A percentile compares a stretch with the other conserved stretches of the same genome.
phyloP scores from a whole-genome alignment of 2,888 invertebrate species.

The Aspidiotus rigidus region DNA sequence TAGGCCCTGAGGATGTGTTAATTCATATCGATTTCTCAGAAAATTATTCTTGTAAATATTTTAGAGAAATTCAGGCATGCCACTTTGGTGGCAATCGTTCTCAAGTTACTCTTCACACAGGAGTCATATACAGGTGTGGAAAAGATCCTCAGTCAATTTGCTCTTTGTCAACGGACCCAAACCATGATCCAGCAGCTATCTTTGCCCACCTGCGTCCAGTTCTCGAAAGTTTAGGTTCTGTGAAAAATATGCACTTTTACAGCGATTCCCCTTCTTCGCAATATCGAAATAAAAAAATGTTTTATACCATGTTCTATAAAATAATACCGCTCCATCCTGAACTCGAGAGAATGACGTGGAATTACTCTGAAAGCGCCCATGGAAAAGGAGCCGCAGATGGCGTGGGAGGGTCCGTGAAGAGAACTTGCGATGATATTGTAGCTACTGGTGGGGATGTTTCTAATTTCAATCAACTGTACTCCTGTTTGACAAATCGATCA shows the following conservation, averaged over 20 bases:
- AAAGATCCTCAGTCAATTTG: slow-evolving; percentile 17
- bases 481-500: too few species aligned
- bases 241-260: slow-evolving; percentile 36
- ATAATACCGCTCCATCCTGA: slow-evolving; percentile 9
- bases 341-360: slow-evolving; percentile 38
- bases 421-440: not conserved
- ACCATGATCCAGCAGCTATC: slow-evolving; percentile 39
- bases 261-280: slow-evolving; percentile 40
- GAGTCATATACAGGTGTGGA: slow-evolving; percentile 28
- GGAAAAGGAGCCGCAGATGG: slow-evolving; percentile 42
- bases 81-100: slow-evolving; percentile 39
- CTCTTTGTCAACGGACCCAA: too few species aligned
- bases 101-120: slow-evolving; percentile 39
- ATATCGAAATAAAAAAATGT: slow-evolving; percentile 40
- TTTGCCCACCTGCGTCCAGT: slow-evolving; percentile 40
- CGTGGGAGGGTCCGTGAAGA: slow-evolving; percentile 37
- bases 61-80: slow-evolving; percentile 38
- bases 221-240: slow-evolving; percentile 33
- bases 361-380: slow-evolving; percentile 41
- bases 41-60: slow-evolving; percentile 39
- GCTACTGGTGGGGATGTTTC: too few species aligned
- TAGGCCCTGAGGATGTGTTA: too few species aligned
- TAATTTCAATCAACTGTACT: too few species aligned
- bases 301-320: slow-evolving; percentile 21
- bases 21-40: slow-evolving; percentile 39